phyloP scores from a whole-genome alignment of 2,113 vertebrate species.

The Nycticryphes semicollaris region DNA sequence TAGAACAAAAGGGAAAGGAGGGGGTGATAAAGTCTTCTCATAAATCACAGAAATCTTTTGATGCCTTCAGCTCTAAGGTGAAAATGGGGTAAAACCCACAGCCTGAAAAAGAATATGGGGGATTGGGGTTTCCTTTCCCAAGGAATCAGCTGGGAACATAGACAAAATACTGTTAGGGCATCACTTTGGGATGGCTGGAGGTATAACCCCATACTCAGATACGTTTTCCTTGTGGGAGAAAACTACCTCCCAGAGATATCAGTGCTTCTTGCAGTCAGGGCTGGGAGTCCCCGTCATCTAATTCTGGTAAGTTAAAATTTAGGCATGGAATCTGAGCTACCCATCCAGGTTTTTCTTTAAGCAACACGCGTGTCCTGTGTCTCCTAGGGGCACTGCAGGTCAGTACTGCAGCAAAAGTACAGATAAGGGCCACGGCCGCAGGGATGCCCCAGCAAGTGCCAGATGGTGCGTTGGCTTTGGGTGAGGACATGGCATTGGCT shows the following conservation, averaged over 20 bases:
- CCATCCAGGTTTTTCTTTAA: neutral
- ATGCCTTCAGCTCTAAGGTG: neutral
- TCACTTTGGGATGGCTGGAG: neutral
- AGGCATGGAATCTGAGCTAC: neutral
- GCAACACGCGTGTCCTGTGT: neutral
- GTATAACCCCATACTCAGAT: neutral
- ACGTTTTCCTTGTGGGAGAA: neutral
- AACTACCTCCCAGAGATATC: neutral
- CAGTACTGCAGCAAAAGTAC: neutral
- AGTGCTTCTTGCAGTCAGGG: neutral
- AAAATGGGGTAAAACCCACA: neutral
- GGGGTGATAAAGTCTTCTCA: neutral
- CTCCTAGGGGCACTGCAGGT: neutral
- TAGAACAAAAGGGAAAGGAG: neutral
- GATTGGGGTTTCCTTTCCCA: neutral
- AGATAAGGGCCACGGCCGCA: neutral
- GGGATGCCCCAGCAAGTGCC: neutral
- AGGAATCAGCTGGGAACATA: neutral
- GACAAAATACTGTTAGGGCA: neutral
- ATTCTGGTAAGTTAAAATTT: neutral
- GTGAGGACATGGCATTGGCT: conserved; percentile 21
- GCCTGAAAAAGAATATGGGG: neutral
- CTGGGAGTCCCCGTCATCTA: neutral
- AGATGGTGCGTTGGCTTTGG: neutral
- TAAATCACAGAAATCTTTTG: neutral